Percentiles rank a stretch among this genome's conserved stretches.
phyloP scores from a whole-genome alignment of 1,140 invertebrate species.

The Bathynomus jamesi region DNA sequence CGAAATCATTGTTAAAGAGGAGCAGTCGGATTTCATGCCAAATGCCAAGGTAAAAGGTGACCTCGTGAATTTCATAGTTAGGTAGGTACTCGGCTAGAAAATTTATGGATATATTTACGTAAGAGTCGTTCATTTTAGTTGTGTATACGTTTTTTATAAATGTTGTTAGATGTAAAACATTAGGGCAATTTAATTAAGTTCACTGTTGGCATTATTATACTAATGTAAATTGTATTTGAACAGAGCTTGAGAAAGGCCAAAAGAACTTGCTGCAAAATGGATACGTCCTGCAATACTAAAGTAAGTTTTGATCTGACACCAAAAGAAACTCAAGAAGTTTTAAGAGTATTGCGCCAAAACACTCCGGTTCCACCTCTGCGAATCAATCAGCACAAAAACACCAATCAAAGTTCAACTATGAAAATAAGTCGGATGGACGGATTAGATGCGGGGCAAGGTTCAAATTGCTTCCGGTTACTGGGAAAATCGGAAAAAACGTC shows the following conservation, averaged over 20 bases:
- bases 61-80: too few relatives aligned
- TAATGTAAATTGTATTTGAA: too few relatives aligned
- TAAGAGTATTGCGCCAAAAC: constrained; percentile 31
- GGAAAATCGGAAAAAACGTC: neutral
- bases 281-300: constrained; percentile 3
- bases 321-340: constrained; percentile 37
- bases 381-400: constrained; percentile 7
- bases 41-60: neutral
- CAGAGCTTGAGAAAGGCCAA: neutral
- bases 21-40: neutral
- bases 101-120: too few relatives aligned
- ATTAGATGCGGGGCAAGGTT: neutral
- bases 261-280: neutral
- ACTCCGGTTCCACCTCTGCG: constrained; percentile 25
- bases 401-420: constrained; percentile 3
- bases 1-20: constrained; percentile 16
- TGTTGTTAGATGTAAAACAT: too few relatives aligned
- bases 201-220: too few relatives aligned
- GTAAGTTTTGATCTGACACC: constrained; percentile 36
- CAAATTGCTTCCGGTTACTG: neutral
- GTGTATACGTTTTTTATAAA: too few relatives aligned
- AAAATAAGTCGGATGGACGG: too few relatives aligned
- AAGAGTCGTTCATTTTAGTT: too few relatives aligned
- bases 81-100: too few relatives aligned
- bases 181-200: too few relatives aligned